These are phyloP conservation scores for Caenorhabditis remanei DNA, from an alignment of 1,140 invertebrate species.

Conservation along the genomic window DNA sequence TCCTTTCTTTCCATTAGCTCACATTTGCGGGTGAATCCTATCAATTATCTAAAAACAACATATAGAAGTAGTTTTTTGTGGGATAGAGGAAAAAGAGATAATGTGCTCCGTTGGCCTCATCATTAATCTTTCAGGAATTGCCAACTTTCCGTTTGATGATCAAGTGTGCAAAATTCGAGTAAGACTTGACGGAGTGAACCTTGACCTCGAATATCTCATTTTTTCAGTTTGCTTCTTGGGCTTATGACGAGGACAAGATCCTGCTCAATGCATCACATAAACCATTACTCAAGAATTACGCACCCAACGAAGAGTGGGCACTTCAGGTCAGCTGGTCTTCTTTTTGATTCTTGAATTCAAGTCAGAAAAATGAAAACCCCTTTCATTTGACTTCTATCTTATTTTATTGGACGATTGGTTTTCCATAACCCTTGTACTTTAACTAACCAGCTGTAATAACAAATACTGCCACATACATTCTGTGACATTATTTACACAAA, in stretches of 20 bases:
- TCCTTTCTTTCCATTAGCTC: not conserved
- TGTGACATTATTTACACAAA: not conserved
- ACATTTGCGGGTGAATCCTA: not conserved
- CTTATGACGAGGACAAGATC: slow-evolving; percentile 68
- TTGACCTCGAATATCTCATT: not conserved
- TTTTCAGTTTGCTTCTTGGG: slow-evolving; percentile 69
- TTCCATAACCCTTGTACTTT: not conserved
- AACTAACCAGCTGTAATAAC: not conserved
- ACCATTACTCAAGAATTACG: slow-evolving; percentile 63
- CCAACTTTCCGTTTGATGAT: slow-evolving; percentile 68
- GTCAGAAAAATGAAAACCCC: too few species aligned
- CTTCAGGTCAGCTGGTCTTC: slow-evolving; percentile 61
- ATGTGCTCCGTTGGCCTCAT: not conserved
- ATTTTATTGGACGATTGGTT: not conserved
- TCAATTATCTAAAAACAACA: slow-evolving; percentile 51
- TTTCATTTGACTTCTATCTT: not conserved
- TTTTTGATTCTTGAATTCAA: not conserved
- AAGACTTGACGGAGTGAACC: not conserved
- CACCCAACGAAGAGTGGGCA: slow-evolving; percentile 69
- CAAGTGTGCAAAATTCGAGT: slow-evolving; percentile 66
- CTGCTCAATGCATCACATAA: slow-evolving; percentile 65
- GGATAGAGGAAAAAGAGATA: not conserved
- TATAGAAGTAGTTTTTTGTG: not conserved
- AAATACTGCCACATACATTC: not conserved
- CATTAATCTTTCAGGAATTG: slow-evolving; percentile 60